Conservation (phyloP, 2,113 vertebrate genomes). For the Mormyrus lacerda region DNA sequence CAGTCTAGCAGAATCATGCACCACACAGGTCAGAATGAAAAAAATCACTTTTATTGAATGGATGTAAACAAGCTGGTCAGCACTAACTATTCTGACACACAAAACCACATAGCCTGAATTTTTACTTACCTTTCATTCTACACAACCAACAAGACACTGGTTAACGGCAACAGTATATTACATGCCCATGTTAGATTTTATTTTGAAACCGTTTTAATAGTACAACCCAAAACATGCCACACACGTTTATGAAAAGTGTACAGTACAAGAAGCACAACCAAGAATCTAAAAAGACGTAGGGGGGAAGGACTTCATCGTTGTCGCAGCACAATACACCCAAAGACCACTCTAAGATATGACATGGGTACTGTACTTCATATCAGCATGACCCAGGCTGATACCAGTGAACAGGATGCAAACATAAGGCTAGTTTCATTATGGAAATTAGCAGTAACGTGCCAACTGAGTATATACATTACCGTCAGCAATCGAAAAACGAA, state of each 20-base stretch:
- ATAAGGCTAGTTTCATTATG: conserved; percentile 67
- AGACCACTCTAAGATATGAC: conserved; percentile 64
- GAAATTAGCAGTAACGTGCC: conserved; percentile 68
- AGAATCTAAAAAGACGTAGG: conserved; percentile 53
- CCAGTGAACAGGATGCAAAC: conserved; percentile 47
- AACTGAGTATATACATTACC: conserved; percentile 68
- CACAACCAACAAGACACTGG: conserved; percentile 64
- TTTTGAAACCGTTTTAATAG: conserved; percentile 70
- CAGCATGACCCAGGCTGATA: conserved; percentile 55
- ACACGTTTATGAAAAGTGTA: conserved; percentile 73
- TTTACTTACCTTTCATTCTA: conserved; percentile 63
- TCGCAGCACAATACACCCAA: conserved; percentile 67
- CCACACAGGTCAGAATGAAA: conserved; percentile 63
- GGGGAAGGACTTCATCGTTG: conserved; percentile 56
- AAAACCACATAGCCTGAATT: conserved; percentile 70
- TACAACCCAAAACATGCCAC: conserved; percentile 78
- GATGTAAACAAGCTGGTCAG: conserved; percentile 72
- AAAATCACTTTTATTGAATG: conserved; percentile 74
- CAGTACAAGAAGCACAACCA: conserved; percentile 62
- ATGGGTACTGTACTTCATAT: conserved; percentile 57
- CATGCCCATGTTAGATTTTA: conserved; percentile 71
- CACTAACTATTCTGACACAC: conserved; percentile 77
- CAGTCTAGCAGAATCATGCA: conserved; percentile 13
- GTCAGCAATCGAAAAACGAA: conserved; percentile 60
- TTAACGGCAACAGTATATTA: conserved; percentile 71